phyloP scores from a whole-genome alignment of 2,888 invertebrate genomes.

The Trissolcus japonicus region DNA sequence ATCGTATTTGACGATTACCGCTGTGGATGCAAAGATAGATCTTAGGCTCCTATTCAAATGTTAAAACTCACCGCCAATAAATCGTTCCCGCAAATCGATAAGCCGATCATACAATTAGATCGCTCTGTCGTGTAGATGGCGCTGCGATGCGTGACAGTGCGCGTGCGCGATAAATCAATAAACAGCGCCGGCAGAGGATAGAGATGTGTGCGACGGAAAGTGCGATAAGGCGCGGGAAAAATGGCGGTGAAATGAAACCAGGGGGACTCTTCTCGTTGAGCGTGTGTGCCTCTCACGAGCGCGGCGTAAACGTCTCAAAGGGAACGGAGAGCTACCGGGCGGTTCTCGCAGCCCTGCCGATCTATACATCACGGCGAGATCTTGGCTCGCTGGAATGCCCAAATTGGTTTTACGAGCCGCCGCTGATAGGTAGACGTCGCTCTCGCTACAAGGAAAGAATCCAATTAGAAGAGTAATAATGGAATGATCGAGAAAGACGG shows the following conservation, averaged over 20 bases:
- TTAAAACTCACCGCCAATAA: constrained; percentile 36
- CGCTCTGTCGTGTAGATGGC: constrained; percentile 30
- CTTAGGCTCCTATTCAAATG: constrained; percentile 40
- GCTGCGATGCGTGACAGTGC: constrained; percentile 31
- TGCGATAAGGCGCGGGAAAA: constrained; percentile 46
- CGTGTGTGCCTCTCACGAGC: constrained; percentile 15
- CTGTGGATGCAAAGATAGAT: constrained; percentile 25
- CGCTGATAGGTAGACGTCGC: constrained; percentile 63
- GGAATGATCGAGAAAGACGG: constrained; percentile 65
- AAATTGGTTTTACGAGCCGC: constrained; percentile 69
- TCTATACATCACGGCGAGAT: constrained; percentile 57
- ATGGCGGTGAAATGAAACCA: constrained; percentile 24
- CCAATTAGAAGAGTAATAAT: constrained; percentile 74
- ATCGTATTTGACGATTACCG: constrained; percentile 26
- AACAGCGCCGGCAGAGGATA: constrained; percentile 17
- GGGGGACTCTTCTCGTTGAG: constrained; percentile 30
- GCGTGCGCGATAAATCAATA: constrained; percentile 53
- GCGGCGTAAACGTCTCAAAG: constrained; percentile 52
- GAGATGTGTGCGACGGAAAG: constrained; percentile 46
- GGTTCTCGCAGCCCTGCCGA: constrained; percentile 55
- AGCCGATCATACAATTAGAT: constrained; percentile 50
- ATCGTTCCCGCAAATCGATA: constrained; percentile 41
- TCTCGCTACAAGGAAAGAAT: constrained; percentile 70
- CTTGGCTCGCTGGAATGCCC: constrained; percentile 63
- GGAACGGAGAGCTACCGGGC: constrained; percentile 48